Percentiles rank a stretch among this genome's conserved stretches.
phyloP scores from a whole-genome alignment of 2,797 vertebrate species.

The Semaprochilodus insignis region DNA sequence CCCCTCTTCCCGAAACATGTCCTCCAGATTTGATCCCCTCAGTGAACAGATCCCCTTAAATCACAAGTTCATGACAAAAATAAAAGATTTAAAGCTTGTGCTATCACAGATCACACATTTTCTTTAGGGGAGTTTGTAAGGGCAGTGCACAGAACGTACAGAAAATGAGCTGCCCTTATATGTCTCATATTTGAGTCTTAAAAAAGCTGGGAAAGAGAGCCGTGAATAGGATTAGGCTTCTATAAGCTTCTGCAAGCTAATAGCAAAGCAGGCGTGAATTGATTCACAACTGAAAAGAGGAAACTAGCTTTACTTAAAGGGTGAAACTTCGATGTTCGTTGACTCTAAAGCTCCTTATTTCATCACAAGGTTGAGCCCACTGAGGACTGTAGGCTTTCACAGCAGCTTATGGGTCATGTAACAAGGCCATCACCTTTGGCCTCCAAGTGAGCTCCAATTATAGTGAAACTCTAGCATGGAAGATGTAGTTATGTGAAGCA shows the following conservation, averaged over 20 bases:
- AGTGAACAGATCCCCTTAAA: slow-evolving; percentile 37
- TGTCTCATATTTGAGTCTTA: not conserved
- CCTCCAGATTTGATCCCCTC: slow-evolving; percentile 39
- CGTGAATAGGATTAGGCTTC: slow-evolving; percentile 19
- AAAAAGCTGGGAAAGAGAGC: not conserved
- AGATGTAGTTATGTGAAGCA: not conserved
- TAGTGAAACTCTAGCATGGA: not conserved
- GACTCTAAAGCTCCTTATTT: not conserved
- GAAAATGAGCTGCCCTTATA: not conserved
- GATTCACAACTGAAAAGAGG: slow-evolving; percentile 10
- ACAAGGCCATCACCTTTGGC: slow-evolving; percentile 7
- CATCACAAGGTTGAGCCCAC: not conserved
- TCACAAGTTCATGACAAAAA: slow-evolving; percentile 27
- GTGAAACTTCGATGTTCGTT: not conserved
- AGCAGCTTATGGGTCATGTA: not conserved
- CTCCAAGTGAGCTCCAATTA: not conserved
- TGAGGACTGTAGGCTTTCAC: not conserved
- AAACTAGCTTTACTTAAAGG: slow-evolving; percentile 2
- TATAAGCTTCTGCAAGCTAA: slow-evolving; percentile 5
- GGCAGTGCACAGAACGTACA: not conserved
- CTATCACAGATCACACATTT: slow-evolving; percentile 8
- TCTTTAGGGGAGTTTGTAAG: not conserved
- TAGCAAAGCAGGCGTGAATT: slow-evolving; percentile 16
- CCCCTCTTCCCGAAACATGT: slow-evolving; percentile 20
- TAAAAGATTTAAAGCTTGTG: slow-evolving; percentile 11